Base-by-base conservation (phyloP, 2,113 vertebrate genomes). In the Genyomyrus donnyi region DNA sequence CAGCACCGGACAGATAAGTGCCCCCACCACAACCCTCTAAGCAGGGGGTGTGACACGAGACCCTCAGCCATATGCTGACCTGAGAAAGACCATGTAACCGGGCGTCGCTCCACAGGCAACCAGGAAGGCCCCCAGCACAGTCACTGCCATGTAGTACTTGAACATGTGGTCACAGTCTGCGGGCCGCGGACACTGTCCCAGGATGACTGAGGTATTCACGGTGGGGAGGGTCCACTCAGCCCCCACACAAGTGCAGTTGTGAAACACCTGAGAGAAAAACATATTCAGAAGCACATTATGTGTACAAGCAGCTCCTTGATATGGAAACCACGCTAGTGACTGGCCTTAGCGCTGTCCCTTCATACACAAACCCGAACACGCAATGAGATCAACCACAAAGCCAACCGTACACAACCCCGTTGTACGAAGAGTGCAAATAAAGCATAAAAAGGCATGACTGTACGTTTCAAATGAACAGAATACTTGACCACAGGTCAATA, bases 231-330 rank as follows among this genome's bases (percentile, higher is more conserved):
- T 91, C 35, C 87, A 91, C 19, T 90, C 91, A 19, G 77, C n/a
- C 66, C 83, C 90, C 45, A 97, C 87, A 85, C 98, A 99, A 42
- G 94, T 96, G 90, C 98, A 99, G 93, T 99, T 97, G 91, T 97
- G 94, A 91, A 97, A 99, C 58, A 95, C 93, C 98, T 99, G 66
- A 52, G 87, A 48, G 2, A 53, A 83, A 58, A 48, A 56, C 7
- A 52, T 10, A 52, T 11, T 52, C 74, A 84, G 52, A 88, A 88
- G 46, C 24, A 58, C 48, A 42, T 42, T 31, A 86, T 74, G 56
- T 19, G 35, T 15, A 27, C 46, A 70, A 53, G 27, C 50, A 6
- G 5, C 53, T 56, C 19, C 53, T 56, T 56, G 53, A 56, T 56
- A 21, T 21, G 17, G 52, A 56, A 56, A 56, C 53, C 53, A 56